Conservation (phyloP, 1,140 invertebrate species). For the Macrosteles quadrilineatus region DNA sequence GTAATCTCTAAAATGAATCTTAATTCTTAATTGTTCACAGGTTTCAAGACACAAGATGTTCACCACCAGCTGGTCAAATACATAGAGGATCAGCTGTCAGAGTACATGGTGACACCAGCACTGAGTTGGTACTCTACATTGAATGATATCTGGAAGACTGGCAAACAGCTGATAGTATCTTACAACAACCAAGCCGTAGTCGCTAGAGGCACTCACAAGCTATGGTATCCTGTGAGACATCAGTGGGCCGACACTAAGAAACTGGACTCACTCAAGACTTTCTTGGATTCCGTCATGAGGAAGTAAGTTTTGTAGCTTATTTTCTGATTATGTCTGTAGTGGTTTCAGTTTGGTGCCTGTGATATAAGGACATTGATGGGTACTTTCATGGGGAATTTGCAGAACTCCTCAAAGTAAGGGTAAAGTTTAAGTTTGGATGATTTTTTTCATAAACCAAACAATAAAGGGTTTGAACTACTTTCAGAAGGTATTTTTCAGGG, state of each 20-base stretch:
- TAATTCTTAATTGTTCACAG: too few relatives aligned
- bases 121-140: slow-evolving; percentile 53
- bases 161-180: slow-evolving; percentile 57
- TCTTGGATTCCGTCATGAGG: slow-evolving; percentile 45
- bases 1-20: too few relatives aligned
- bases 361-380: too few relatives aligned
- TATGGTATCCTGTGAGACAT: slow-evolving; percentile 57
- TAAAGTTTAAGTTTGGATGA: too few relatives aligned
- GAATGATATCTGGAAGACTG: slow-evolving; percentile 55
- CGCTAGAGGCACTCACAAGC: slow-evolving; percentile 34
- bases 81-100: slow-evolving; percentile 53
- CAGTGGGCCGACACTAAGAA: slow-evolving; percentile 62
- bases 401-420: too few relatives aligned
- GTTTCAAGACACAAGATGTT: slow-evolving; percentile 40
- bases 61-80: slow-evolving; percentile 55
- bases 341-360: too few relatives aligned
- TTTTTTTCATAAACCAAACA: too few relatives aligned
- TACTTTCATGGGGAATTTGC: too few relatives aligned
- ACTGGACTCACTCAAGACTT: slow-evolving; percentile 52
- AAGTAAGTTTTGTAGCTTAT: too few relatives aligned
- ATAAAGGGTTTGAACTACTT: too few relatives aligned
- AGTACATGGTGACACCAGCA: slow-evolving; percentile 51
- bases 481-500: too few relatives aligned
- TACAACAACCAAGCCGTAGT: slow-evolving; percentile 55
- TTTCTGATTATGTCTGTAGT: too few relatives aligned